Evolutionary conservation across 2,888 invertebrate genomes (phyloP).

Genomic region (Cerceris rybyensis): DNA sequence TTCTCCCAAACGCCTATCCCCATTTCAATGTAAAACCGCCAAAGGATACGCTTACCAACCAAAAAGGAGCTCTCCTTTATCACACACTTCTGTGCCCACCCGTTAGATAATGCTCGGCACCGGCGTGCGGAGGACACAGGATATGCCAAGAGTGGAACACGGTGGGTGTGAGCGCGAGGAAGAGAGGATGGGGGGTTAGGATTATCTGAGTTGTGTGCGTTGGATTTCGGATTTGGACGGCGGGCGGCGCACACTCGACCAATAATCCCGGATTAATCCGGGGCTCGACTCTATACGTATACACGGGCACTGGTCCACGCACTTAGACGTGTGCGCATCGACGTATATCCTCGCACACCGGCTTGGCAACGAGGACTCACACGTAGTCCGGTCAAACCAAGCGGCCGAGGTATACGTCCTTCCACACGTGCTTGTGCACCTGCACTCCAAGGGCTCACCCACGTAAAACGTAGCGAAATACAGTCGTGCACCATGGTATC

Average conservation of each 20-base stretch:
- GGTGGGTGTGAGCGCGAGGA: conserved; percentile 31
- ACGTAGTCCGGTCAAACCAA: conserved; percentile 66
- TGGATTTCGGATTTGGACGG: conserved; percentile 80
- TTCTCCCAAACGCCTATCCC: neutral
- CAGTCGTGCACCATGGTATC: no score
- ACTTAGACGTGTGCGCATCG: neutral
- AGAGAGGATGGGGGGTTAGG: conserved; percentile 65
- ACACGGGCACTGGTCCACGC: conserved; percentile 13
- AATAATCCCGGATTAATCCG: conserved; percentile 80
- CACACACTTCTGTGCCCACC: conserved; percentile 57
- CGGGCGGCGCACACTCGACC: conserved; percentile 75
- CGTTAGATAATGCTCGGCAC: conserved; percentile 63
- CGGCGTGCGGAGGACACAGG: conserved; percentile 54
- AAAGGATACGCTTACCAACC: neutral
- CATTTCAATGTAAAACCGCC: neutral
- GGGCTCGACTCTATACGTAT: conserved; percentile 63
- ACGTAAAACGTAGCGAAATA: neutral
- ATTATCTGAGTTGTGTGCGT: conserved; percentile 80
- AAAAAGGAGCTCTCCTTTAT: neutral
- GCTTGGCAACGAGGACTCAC: conserved; percentile 32
- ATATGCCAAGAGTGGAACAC: conserved; percentile 58
- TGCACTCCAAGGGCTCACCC: conserved; percentile 3
- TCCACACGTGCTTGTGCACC: conserved; percentile 8
- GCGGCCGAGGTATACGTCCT: conserved; percentile 38
- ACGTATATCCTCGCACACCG: conserved; percentile 25